Percentiles rank a stretch among this genome's conserved stretches.
These are phyloP conservation scores for Scelioninae gen. 1 DNA, from an alignment of 2,888 invertebrate genomes.

Conservation along the genomic window DNA sequence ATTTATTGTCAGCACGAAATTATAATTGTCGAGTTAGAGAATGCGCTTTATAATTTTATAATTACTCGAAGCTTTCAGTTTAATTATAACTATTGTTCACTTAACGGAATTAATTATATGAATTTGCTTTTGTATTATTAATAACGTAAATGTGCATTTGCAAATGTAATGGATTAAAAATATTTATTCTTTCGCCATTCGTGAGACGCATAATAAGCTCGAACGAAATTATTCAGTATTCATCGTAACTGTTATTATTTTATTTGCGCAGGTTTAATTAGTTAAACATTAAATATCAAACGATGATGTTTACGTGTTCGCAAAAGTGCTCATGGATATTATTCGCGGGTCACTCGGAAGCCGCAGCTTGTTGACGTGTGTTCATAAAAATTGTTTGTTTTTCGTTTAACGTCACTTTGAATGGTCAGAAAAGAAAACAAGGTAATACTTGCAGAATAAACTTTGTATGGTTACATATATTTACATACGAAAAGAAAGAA, in stretches of 20 bases:
- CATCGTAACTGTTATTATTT: not conserved
- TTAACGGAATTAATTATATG: conserved; percentile 21
- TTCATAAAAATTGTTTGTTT: conserved; percentile 11
- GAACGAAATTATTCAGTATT: not conserved
- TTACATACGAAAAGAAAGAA: conserved; percentile 52
- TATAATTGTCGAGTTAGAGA: conserved; percentile 20
- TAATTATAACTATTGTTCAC: conserved; percentile 31
- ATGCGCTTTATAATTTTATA: conserved; percentile 29
- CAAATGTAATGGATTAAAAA: not conserved
- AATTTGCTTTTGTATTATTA: conserved; percentile 19
- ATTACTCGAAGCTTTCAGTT: conserved; percentile 36
- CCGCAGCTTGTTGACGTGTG: not conserved
- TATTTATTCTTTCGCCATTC: not conserved
- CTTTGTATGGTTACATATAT: conserved; percentile 38
- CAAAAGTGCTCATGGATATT: not conserved
- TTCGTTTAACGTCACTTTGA: conserved; percentile 16
- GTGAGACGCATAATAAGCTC: not conserved
- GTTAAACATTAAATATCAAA: not conserved
- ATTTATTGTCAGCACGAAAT: conserved; percentile 30
- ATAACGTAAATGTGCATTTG: conserved; percentile 6
- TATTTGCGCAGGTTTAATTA: not conserved
- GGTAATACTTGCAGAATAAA: conserved; percentile 20
- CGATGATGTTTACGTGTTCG: not conserved
- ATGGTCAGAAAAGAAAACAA: conserved; percentile 12
- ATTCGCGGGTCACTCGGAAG: not conserved